A percentile compares a stretch with the other conserved stretches of the same genome.
phyloP scores from a whole-genome alignment of 2,797 vertebrate species.

The Hylomyscus alleni region DNA sequence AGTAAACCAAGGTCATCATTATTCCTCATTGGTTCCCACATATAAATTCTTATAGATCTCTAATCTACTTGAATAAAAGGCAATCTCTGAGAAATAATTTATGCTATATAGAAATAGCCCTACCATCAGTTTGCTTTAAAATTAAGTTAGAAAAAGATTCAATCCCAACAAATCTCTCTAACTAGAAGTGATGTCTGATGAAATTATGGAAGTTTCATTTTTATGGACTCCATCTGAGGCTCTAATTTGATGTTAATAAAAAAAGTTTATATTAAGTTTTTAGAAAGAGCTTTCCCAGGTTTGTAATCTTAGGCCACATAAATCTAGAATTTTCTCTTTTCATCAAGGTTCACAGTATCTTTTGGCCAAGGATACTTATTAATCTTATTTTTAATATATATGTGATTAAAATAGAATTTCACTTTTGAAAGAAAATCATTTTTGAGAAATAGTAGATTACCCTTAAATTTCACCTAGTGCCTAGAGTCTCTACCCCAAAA shows the following conservation, averaged over 20 bases:
- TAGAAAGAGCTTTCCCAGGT: not conserved
- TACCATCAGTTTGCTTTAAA: slow-evolving; percentile 59
- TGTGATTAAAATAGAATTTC: slow-evolving; percentile 31
- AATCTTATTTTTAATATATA: not conserved
- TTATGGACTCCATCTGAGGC: not conserved
- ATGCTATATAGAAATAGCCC: not conserved
- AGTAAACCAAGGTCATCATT: slow-evolving; percentile 89
- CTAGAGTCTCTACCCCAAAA: not conserved
- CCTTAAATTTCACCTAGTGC: not conserved
- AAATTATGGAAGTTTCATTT: slow-evolving; percentile 28
- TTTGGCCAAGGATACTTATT: not conserved
- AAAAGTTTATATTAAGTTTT: not conserved
- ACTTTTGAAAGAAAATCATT: not conserved
- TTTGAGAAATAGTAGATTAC: slow-evolving; percentile 23
- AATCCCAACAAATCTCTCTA: not conserved
- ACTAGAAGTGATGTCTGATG: not conserved
- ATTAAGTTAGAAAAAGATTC: not conserved
- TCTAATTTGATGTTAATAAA: not conserved
- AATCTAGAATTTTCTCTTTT: not conserved
- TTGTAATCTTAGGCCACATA: not conserved
- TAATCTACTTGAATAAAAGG: slow-evolving; percentile 72
- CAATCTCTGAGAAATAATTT: slow-evolving; percentile 45
- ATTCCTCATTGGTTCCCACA: slow-evolving; percentile 86
- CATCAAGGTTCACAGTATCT: not conserved
- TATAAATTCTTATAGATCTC: slow-evolving; percentile 79